Evolutionary conservation across 1,140 invertebrate species (phyloP), one percentile per base, ranked within the genome.

Genomic region (Drosophila ironensis): DNA sequence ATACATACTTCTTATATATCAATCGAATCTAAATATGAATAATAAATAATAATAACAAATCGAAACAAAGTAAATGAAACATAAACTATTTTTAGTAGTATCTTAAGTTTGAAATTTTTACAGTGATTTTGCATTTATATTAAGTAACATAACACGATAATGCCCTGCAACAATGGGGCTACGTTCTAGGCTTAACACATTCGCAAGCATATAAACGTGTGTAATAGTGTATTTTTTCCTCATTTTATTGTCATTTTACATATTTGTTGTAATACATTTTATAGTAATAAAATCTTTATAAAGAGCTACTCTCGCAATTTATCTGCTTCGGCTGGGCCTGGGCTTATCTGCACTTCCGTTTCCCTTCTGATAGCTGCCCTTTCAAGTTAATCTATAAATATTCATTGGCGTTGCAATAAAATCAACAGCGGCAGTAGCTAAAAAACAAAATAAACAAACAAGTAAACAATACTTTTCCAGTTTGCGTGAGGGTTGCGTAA

Each of bases 101-200:
- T 35, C 28, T 70, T 73, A 73, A 78, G 77, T 63, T 47, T 81
- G 48, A 66, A 59, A 61, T 68, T 66, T 73, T 70, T 70, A 82
- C 73, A 74, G 74, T 80, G 64, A 66, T 80, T 73, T 80, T 86
- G 80, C 80, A 84, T 86, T 86, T 84, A 86, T 74, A 86, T 69
- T 63, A 73, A 60, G 56, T 40, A 77, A 70, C 53, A 63, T 40
- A 77, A 70, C 53, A 63, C 69, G 64, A 60, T 64, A 69, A 84
- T 66, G 63, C 70, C 64, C 53, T 56, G 51, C 60, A 59, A 48
- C 52, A 52, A 51, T 57, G 38, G 63, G 60, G 67, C 68, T 86
- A 51, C 60, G 73, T 70, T 73, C 45, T 73, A 78, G 73, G 53
- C 59, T 70, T 63, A 72, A 81, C 46, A 60, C 59, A 86, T 84